Percentiles rank a stretch among this genome's conserved stretches.
phyloP scores from a whole-genome alignment of 2,113 vertebrate genomes.

The Cyrtonyx montezumae region DNA sequence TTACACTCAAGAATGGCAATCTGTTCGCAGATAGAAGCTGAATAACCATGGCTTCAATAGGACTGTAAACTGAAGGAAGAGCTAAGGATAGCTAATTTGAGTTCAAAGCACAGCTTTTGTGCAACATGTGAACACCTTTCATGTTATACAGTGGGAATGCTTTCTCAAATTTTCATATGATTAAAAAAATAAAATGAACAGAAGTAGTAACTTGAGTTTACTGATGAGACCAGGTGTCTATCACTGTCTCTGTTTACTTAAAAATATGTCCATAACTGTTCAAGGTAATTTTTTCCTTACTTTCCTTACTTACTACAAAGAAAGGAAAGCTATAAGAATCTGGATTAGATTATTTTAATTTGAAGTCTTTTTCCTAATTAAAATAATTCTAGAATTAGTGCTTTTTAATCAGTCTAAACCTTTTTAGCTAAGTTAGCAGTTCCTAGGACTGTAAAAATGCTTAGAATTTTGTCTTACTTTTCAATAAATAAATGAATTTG shows the following conservation, averaged over 20 bases:
- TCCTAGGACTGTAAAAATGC: background rate
- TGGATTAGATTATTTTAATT: background rate
- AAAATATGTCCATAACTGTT: background rate
- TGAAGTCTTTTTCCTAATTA: background rate
- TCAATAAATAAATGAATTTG: background rate
- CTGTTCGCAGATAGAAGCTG: background rate
- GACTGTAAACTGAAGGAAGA: background rate
- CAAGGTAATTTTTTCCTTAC: background rate
- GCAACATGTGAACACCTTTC: background rate
- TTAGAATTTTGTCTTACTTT: background rate
- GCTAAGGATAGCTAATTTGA: background rate
- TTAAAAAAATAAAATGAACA: background rate
- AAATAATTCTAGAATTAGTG: background rate
- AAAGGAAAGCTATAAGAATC: background rate
- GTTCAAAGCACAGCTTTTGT: background rate
- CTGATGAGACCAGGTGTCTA: background rate
- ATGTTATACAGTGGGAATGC: background rate
- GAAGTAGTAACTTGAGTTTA: background rate
- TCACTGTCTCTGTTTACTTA: background rate
- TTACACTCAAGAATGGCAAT: background rate
- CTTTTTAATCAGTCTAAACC: background rate
- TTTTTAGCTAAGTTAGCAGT: background rate
- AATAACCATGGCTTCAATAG: background rate
- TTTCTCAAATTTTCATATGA: background rate
- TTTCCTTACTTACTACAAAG: too few relatives aligned